Evolutionary conservation across 2,888 invertebrate genomes (phyloP), one percentile per base, ranked within the genome.

Genomic region (Amblyteles armatorius): DNA sequence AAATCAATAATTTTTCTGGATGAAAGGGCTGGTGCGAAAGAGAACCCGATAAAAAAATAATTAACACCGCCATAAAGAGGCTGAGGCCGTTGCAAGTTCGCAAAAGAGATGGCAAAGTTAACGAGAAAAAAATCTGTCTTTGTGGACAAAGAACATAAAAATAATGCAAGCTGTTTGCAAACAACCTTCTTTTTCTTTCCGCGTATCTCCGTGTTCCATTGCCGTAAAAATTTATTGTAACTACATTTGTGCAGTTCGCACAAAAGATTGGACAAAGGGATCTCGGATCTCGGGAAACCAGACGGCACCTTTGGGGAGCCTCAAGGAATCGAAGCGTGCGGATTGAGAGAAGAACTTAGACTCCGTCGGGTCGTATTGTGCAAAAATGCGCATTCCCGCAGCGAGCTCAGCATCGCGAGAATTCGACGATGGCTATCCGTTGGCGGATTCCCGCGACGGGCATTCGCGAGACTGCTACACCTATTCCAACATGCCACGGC

Each of bases 361-460:
- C 22, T 26, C 33, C 40, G 52, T 19, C 48, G 48, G 22, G 26
- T 11, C 1, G n/a, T 63, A 22, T 22, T 63, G 29, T 65, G 79
- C 71, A 79, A 65, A 76, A 79, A 1, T 79, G 55, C 63, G 71
- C 74, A 79, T 76, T 76, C 69, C 63, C 71, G 71, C 71, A 76
- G 76, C 76, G 36, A 36, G 67, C 67, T 77, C 50, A 65, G 50
- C 76, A 40, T 50, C 52, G 22, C 50, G 76, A 67, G 33, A 44
- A 79, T 79, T 65, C 74, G 60, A 74, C 74, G 65, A 83, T 71
- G 83, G 57, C 55, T 76, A 76, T 79, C 65, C 65, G 57, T 19
- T 48, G 69, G 55, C 60, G 76, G 48, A 50, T 71, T 76, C 48
- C 60, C 55, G 55, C 33, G 22, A 36, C 71, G 65, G 71, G 55